Evolutionary conservation across 2,888 invertebrate genomes (phyloP).

Genomic region (Cosmia trapezina): DNA sequence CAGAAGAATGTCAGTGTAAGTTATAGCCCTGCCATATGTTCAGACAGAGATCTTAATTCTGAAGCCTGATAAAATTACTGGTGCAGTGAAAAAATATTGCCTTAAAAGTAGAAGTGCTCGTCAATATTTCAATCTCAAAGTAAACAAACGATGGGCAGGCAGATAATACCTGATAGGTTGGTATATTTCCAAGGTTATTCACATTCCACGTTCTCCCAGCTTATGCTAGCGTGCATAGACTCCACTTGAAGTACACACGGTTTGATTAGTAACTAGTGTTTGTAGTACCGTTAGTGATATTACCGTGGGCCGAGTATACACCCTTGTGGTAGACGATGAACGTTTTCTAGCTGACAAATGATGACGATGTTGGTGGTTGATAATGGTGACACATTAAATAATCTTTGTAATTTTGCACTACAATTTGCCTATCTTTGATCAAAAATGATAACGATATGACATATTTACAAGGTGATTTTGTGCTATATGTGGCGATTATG

Average conservation of each 20-base stretch:
- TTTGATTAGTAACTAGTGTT: slow-evolving; percentile 39
- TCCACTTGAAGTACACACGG: slow-evolving; percentile 54
- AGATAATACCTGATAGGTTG: slow-evolving; percentile 53
- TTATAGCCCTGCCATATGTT: slow-evolving; percentile 26
- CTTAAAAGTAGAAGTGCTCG: slow-evolving; percentile 21
- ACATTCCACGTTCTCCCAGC: slow-evolving; percentile 80
- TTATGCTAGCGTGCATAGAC: slow-evolving; percentile 76
- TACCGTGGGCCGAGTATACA: slow-evolving; percentile 10
- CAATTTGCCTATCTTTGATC: slow-evolving; percentile 31
- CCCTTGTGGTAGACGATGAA: slow-evolving; percentile 20
- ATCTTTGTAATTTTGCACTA: slow-evolving; percentile 6
- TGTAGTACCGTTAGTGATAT: slow-evolving; percentile 31
- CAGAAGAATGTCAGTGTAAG: slow-evolving; percentile 39
- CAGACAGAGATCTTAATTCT: slow-evolving; percentile 42
- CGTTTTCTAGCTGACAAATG: background rate
- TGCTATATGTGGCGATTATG: slow-evolving; percentile 26
- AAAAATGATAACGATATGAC: slow-evolving; percentile 16
- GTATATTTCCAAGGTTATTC: slow-evolving; percentile 75
- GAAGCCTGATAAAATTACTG: slow-evolving; percentile 29
- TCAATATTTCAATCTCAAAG: slow-evolving; percentile 53
- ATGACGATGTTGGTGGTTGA: slow-evolving; percentile 5
- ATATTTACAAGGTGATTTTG: slow-evolving; percentile 25
- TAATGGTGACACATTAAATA: background rate
- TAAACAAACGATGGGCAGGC: slow-evolving; percentile 38
- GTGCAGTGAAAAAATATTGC: slow-evolving; percentile 33